Conservation (phyloP, 2,888 invertebrate genomes). For the Agonopterix heracliana region DNA sequence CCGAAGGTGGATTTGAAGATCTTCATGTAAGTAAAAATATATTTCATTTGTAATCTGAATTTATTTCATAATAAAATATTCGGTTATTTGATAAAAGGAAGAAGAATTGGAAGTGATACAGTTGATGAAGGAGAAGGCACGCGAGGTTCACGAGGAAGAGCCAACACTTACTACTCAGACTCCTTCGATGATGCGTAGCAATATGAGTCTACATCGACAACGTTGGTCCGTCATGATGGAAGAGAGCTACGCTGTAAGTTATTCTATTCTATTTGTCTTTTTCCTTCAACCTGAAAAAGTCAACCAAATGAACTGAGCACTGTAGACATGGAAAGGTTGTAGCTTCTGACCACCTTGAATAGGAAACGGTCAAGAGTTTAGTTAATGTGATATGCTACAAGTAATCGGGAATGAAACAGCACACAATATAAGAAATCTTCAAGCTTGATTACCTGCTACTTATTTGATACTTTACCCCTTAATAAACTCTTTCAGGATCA, state of each 20-base stretch:
- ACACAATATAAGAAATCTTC: no score
- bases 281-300: no score
- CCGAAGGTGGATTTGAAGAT: constrained; percentile 50
- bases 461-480: no score
- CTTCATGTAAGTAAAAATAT: constrained; percentile 50
- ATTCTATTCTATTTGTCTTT: no score
- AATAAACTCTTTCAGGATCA: constrained; percentile 41
- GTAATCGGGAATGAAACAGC: no score
- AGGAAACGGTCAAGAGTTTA: no score
- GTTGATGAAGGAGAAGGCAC: constrained; percentile 50
- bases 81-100: background rate
- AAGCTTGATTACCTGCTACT: no score
- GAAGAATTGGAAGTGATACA: constrained; percentile 51
- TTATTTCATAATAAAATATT: background rate
- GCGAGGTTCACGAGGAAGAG: constrained; percentile 50
- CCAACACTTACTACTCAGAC: constrained; percentile 25
- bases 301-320: no score
- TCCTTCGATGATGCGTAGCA: constrained; percentile 31
- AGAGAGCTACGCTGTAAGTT: constrained; percentile 39
- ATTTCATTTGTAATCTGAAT: no score
- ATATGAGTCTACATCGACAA: constrained; percentile 43
- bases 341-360: no score
- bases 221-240: constrained; percentile 46
- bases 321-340: no score
- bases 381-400: no score